Conservation (phyloP, 2,113 vertebrate genomes). For the Trematomus loennbergii region DNA sequence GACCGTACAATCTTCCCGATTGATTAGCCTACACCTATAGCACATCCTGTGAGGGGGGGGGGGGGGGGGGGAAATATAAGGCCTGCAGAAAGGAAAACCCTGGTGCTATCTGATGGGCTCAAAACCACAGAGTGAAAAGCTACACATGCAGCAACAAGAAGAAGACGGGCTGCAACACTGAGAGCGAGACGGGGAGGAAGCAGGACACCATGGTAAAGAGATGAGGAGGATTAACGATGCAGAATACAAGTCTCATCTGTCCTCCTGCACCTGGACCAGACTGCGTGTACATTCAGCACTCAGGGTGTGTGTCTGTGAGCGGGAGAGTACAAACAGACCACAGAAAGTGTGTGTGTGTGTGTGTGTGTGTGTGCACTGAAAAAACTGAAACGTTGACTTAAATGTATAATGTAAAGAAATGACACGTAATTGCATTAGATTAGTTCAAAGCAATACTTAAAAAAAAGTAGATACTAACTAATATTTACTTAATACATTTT, state of each 20-base stretch:
- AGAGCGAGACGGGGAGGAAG: background rate
- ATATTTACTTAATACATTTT: too few species aligned
- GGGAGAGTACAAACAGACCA: background rate
- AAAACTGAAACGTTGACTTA: too few species aligned
- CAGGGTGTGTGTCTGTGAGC: slow-evolving; percentile 7
- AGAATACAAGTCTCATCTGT: slow-evolving; percentile 33
- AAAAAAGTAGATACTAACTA: too few species aligned
- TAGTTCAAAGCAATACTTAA: too few species aligned
- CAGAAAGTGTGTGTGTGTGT: background rate
- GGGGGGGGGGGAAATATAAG: background rate
- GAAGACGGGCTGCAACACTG: background rate
- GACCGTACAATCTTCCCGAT: slow-evolving; percentile 6
- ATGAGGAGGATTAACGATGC: slow-evolving; percentile 23
- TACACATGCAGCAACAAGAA: slow-evolving; percentile 5
- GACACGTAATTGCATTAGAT: too few species aligned
- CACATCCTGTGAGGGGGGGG: slow-evolving; percentile 3
- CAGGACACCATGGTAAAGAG: slow-evolving; percentile 7
- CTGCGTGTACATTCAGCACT: background rate
- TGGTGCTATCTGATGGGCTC: slow-evolving; percentile 49
- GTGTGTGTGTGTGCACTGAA: too few species aligned
- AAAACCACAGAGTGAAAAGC: slow-evolving; percentile 17
- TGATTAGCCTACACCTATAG: background rate
- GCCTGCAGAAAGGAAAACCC: slow-evolving; percentile 28
- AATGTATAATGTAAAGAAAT: too few species aligned
- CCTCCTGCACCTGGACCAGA: slow-evolving; percentile 2